These are phyloP conservation scores for Colaptes auratus DNA, from an alignment of 2,113 vertebrate genomes.

Conservation along the genomic window DNA sequence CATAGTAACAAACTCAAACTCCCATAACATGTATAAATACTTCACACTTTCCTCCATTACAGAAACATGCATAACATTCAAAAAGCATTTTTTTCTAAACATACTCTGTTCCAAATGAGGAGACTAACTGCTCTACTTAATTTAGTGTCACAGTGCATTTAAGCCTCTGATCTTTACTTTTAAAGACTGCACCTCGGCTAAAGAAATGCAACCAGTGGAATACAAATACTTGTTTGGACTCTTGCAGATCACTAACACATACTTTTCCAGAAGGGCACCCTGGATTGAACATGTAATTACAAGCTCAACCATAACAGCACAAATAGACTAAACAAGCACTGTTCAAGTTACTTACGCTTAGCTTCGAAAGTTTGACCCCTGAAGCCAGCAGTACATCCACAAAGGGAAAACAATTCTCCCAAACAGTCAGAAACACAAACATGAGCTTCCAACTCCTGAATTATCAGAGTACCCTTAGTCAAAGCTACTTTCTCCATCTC, in stretches of 20 bases:
- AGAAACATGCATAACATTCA: background rate
- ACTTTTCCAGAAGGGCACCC: conserved; percentile 9
- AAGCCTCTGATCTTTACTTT: background rate
- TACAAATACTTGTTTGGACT: conserved; percentile 35
- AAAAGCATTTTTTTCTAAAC: background rate
- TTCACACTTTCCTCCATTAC: background rate
- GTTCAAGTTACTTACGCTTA: background rate
- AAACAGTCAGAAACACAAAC: background rate
- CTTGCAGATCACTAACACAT: background rate
- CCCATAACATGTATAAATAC: background rate
- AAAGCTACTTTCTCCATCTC: background rate
- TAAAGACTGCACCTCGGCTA: background rate
- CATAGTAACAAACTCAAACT: background rate
- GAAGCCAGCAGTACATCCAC: conserved; percentile 14
- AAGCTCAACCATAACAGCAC: background rate
- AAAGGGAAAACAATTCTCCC: background rate
- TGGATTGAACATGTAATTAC: conserved; percentile 23
- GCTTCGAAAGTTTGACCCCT: background rate
- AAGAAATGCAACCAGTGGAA: conserved; percentile 7
- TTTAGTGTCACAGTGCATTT: background rate
- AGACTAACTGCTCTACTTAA: background rate
- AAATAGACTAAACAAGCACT: conserved; percentile 30
- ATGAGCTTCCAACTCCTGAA: background rate
- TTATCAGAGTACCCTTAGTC: background rate
- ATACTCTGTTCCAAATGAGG: background rate